Evolutionary conservation across 2,113 vertebrate species (phyloP).

Genomic region (Caretta caretta): DNA sequence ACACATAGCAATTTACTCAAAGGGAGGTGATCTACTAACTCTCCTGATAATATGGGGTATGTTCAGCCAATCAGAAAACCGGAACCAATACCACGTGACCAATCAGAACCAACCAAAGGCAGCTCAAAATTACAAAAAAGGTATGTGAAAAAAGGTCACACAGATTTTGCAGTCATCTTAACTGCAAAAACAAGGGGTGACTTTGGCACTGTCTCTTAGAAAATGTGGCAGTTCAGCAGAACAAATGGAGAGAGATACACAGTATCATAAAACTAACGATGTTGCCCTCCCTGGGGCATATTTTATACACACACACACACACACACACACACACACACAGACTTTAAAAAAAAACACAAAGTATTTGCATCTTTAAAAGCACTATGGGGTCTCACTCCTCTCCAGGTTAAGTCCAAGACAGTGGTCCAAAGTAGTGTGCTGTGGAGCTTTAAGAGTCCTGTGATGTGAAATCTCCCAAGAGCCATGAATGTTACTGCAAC

Average conservation of each 20-base stretch:
- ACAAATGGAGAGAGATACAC: neutral
- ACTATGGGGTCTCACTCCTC: neutral
- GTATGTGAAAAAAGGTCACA: neutral
- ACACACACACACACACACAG: neutral
- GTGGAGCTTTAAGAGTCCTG: neutral
- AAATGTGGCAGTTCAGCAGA: neutral
- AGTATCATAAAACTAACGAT: too few species aligned
- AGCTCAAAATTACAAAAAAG: neutral
- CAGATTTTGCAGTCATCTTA: neutral
- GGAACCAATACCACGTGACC: rapidly evolving
- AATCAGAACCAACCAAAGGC: neutral
- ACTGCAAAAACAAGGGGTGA: neutral
- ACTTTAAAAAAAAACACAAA: neutral
- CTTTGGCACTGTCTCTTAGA: neutral
- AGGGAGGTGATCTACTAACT: neutral
- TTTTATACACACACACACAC: neutral
- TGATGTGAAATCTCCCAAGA: neutral
- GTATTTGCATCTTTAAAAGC: neutral
- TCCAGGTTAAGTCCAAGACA: neutral
- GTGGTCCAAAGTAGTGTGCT: neutral
- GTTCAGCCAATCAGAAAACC: neutral
- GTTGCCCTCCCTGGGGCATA: neutral
- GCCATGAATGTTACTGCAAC: neutral
- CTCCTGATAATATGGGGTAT: neutral
- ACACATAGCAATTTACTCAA: neutral